Conservation (phyloP, 2,113 vertebrate genomes). For the Trichomycterus rosablanca region DNA sequence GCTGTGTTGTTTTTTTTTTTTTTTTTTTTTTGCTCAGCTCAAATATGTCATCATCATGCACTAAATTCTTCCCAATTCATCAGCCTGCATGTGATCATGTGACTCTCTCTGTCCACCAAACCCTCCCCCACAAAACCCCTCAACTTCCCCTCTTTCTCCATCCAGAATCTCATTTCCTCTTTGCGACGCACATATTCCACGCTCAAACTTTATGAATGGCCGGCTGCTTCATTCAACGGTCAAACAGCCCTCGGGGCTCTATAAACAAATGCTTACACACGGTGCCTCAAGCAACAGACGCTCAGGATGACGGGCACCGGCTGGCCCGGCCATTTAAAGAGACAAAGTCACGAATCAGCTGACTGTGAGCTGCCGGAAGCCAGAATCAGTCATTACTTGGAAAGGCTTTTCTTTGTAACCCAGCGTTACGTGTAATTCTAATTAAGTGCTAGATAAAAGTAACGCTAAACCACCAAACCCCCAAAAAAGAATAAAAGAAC, state of each 20-base stretch:
- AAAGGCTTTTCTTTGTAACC: constrained; percentile 42
- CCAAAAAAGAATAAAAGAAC: constrained; percentile 44
- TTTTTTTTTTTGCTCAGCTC: neutral
- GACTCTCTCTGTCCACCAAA: neutral
- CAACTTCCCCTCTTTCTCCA: constrained; percentile 16
- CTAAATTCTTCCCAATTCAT: neutral
- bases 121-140: constrained; percentile 1
- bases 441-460: constrained; percentile 46
- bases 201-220: constrained; percentile 34
- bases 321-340: constrained; percentile 16
- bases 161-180: constrained; percentile 35
- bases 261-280: neutral
- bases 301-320: neutral
- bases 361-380: constrained; percentile 36
- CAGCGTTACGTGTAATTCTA: constrained; percentile 32
- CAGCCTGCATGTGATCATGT: neutral
- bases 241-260: constrained; percentile 3
- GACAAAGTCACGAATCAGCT: constrained; percentile 36
- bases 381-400: constrained; percentile 37
- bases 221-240: constrained; percentile 30
- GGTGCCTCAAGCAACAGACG: neutral
- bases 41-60: neutral
- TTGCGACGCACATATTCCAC: constrained; percentile 17
- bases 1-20: no score
- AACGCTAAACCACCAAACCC: constrained; percentile 39